Percentiles rank a stretch among this genome's conserved stretches.
phyloP scores from a whole-genome alignment of 2,888 invertebrate species.

The Synergus laeviventris region DNA sequence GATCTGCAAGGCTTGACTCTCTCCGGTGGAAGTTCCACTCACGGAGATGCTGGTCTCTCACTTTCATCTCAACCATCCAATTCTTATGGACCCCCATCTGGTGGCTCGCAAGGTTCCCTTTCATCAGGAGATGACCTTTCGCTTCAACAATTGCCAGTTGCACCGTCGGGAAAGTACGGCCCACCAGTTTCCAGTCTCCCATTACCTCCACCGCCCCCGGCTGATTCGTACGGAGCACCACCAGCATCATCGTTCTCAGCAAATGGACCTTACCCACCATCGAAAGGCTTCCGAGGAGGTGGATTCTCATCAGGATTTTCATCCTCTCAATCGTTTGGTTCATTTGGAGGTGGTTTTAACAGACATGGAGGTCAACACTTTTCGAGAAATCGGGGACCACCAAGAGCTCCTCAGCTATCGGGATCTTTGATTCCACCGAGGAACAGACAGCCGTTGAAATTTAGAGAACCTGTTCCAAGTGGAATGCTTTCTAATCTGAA shows the following conservation, averaged over 20 bases:
- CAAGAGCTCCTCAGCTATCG: conserved; percentile 54
- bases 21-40: conserved; percentile 46
- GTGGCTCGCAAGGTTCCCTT: conserved; percentile 44
- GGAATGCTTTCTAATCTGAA: conserved; percentile 81
- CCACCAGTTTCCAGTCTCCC: conserved; percentile 46
- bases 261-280: conserved; percentile 72
- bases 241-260: conserved; percentile 68
- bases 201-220: conserved; percentile 42
- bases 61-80: conserved; percentile 41
- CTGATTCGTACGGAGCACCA: conserved; percentile 58
- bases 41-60: conserved; percentile 33
- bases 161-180: conserved; percentile 56
- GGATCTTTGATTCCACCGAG: conserved; percentile 65
- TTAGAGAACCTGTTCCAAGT: conserved; percentile 85
- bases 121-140: conserved; percentile 55
- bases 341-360: conserved; percentile 43
- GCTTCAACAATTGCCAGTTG: conserved; percentile 60
- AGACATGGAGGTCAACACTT: conserved; percentile 37
- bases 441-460: conserved; percentile 80
- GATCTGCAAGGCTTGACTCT: conserved; percentile 53
- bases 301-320: conserved; percentile 70
- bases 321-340: conserved; percentile 43
- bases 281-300: conserved; percentile 74
- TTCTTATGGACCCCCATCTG: conserved; percentile 48
- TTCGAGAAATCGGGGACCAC: conserved; percentile 54